Percentiles rank a stretch among this genome's conserved stretches.
phyloP scores from a whole-genome alignment of 2,113 vertebrate genomes.

The Phainopepla nitens region DNA sequence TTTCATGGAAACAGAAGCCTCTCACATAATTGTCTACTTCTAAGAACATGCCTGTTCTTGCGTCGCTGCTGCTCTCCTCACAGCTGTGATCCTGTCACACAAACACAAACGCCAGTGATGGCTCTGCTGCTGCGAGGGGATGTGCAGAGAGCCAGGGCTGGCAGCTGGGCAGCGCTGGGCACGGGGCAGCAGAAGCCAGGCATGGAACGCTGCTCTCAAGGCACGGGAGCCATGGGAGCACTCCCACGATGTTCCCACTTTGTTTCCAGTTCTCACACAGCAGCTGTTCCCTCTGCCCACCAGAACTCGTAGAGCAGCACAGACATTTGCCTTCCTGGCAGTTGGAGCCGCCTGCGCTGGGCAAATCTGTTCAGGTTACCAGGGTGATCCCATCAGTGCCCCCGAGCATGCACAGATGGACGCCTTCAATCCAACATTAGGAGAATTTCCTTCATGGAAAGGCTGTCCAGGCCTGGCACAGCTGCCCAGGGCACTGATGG shows the following conservation, averaged over 20 bases:
- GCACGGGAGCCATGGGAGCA: rapidly evolving
- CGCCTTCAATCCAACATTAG: rapidly evolving
- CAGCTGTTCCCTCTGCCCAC: not conserved
- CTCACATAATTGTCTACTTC: not conserved
- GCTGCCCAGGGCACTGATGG: not conserved
- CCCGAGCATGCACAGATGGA: rapidly evolving
- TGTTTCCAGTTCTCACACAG: rapidly evolving
- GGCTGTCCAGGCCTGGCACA: not conserved
- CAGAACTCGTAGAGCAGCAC: not conserved
- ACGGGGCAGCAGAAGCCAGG: not conserved
- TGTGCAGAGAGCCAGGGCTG: not conserved
- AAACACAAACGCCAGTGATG: rapidly evolving
- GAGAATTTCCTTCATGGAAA: not conserved
- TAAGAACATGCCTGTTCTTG: rapidly evolving
- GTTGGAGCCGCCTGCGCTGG: rapidly evolving
- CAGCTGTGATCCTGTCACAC: not conserved
- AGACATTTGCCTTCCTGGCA: rapidly evolving
- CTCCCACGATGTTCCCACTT: rapidly evolving
- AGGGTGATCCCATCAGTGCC: not conserved
- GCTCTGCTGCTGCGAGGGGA: rapidly evolving
- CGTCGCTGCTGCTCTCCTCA: rapidly evolving
- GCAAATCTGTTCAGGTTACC: rapidly evolving
- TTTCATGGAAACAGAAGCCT: not conserved
- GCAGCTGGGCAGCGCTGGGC: not conserved
- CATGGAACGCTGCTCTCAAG: rapidly evolving